A percentile compares a stretch with the other conserved stretches of the same genome.
These are phyloP conservation scores for Alethe diademata DNA, from an alignment of 2,113 vertebrate species.

Conservation along the genomic window DNA sequence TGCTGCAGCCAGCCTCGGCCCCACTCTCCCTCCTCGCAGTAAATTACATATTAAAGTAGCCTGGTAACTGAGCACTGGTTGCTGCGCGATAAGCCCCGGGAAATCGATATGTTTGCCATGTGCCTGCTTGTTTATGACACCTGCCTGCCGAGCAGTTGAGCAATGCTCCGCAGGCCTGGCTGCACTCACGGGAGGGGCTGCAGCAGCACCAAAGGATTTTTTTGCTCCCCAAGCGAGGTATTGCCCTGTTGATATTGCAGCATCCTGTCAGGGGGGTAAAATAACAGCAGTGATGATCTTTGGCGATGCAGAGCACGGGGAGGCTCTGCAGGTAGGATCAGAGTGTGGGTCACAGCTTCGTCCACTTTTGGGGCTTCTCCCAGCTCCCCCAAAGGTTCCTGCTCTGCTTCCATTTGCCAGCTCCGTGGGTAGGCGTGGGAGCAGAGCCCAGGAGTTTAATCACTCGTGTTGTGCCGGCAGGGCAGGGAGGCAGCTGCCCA, in stretches of 20 bases:
- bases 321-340: not conserved
- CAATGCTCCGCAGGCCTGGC: conserved; percentile 65
- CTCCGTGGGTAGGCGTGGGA: not conserved
- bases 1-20: conserved; percentile 49
- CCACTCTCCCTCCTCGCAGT: conserved; percentile 56
- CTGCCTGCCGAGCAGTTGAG: conserved; percentile 73
- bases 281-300: rapidly evolving
- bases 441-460: not conserved
- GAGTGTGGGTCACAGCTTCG: not conserved
- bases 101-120: conserved; percentile 82
- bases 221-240: not conserved
- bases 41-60: conserved; percentile 83
- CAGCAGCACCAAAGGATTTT: not conserved
- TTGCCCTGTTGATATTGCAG: not conserved
- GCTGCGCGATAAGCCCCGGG: conserved; percentile 75
- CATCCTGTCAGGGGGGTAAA: not conserved
- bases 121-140: conserved; percentile 82
- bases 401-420: not conserved
- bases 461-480: rapidly evolving
- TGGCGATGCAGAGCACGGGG: not conserved
- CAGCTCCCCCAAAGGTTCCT: not conserved
- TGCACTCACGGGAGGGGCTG: not conserved
- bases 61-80: conserved; percentile 81
- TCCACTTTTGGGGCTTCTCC: not conserved
- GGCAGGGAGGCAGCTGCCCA: not conserved